Evolutionary conservation across 2,888 invertebrate species (phyloP).

Genomic region (Tiphia femorata): DNA sequence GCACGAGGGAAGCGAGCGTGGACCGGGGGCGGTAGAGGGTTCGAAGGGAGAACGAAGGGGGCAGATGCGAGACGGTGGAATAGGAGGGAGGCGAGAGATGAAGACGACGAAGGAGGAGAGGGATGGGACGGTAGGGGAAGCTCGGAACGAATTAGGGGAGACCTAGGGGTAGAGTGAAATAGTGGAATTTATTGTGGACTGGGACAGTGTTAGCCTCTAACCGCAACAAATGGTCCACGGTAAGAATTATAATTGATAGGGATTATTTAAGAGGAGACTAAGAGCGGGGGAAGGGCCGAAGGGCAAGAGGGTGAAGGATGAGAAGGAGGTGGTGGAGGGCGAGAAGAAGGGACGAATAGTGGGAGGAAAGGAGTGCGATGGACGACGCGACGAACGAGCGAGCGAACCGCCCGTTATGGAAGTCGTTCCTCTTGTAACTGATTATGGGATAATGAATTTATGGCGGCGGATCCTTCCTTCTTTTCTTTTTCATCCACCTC

Average conservation of each 20-base stretch:
- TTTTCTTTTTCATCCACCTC: neutral
- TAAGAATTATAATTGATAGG: slow-evolving; percentile 50
- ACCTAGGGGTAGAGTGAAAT: slow-evolving; percentile 38
- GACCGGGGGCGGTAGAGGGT: too few relatives aligned
- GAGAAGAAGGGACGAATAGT: slow-evolving; percentile 7
- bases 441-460: slow-evolving; percentile 48
- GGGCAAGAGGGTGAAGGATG: slow-evolving; percentile 2
- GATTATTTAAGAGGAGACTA: slow-evolving; percentile 43
- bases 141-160: slow-evolving; percentile 30
- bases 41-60: neutral
- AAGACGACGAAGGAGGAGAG: too few relatives aligned
- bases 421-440: slow-evolving; percentile 29
- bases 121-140: slow-evolving; percentile 1
- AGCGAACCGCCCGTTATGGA: slow-evolving; percentile 21
- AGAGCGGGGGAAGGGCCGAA: slow-evolving; percentile 3
- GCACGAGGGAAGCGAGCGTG: slow-evolving; percentile 16
- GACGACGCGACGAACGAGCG: slow-evolving; percentile 24
- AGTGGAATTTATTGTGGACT: slow-evolving; percentile 45
- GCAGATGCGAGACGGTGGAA: too few relatives aligned
- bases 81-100: too few relatives aligned
- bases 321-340: slow-evolving; percentile 2
- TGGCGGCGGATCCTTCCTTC: slow-evolving; percentile 20
- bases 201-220: slow-evolving; percentile 34
- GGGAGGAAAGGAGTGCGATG: slow-evolving; percentile 35
- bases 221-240: slow-evolving; percentile 46